Evolutionary conservation across 2,797 vertebrate species (phyloP).

Genomic region (Hydrophis major): DNA sequence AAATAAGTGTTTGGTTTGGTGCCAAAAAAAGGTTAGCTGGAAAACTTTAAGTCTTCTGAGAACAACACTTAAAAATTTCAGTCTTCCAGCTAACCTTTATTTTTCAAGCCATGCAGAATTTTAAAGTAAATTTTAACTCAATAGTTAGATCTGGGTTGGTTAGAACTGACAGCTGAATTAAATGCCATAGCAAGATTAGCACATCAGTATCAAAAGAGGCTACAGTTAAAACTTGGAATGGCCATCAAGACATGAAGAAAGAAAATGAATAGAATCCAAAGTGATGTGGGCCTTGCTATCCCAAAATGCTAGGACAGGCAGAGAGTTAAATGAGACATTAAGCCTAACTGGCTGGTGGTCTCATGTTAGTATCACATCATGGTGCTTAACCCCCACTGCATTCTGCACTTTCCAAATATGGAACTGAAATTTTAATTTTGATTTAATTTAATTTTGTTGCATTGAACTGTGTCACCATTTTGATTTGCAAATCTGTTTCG

Average conservation of each 20-base stretch:
- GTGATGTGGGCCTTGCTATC: neutral
- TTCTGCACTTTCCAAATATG: neutral
- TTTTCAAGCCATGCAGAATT: neutral
- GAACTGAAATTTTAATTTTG: neutral
- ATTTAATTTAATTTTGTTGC: neutral
- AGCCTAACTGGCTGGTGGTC: neutral
- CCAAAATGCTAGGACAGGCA: neutral
- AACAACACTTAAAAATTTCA: neutral
- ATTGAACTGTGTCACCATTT: neutral
- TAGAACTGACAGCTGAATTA: neutral
- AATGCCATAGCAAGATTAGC: neutral
- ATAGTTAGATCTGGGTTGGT: neutral
- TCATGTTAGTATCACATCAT: neutral
- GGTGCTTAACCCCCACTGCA: neutral
- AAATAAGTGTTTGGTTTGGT: neutral
- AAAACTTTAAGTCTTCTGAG: neutral
- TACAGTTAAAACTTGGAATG: neutral
- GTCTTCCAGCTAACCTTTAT: neutral
- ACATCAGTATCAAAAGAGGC: neutral
- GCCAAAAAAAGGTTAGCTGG: neutral
- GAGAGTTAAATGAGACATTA: neutral
- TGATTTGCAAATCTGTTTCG: neutral
- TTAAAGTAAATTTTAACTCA: neutral
- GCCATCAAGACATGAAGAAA: neutral
- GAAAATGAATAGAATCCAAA: neutral